A percentile compares a stretch with the other conserved stretches of the same genome.
Conservation (phyloP, 2,888 invertebrate species). For the Drosophila diplacantha region DNA sequence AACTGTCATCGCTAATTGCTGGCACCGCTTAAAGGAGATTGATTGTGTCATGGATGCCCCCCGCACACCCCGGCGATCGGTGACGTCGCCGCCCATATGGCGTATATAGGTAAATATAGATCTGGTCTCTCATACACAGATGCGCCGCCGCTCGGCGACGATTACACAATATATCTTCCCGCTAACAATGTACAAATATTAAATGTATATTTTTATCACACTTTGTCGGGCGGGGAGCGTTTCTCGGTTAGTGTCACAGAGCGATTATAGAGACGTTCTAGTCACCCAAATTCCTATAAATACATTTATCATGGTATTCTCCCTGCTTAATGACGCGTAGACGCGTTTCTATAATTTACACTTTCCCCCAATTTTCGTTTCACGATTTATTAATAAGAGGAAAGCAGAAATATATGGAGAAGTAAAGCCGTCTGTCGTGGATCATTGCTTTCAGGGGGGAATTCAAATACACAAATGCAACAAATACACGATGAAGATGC, state of each 20-base stretch:
- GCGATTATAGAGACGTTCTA: constrained; percentile 68
- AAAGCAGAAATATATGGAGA: constrained; percentile 7
- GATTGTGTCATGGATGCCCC: constrained; percentile 46
- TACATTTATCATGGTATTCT: constrained; percentile 72
- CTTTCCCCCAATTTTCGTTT: constrained; percentile 60
- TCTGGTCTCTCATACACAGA: constrained; percentile 9
- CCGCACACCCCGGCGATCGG: constrained; percentile 11
- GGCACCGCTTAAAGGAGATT: constrained; percentile 48
- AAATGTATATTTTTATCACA: constrained; percentile 73
- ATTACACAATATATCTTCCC: constrained; percentile 70
- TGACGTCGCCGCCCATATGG: constrained; percentile 49
- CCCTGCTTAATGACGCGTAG: constrained; percentile 71
- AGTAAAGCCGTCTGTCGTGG: constrained; percentile 17
- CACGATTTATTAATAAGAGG: constrained; percentile 36
- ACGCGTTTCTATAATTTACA: constrained; percentile 66
- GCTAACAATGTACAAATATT: constrained; percentile 72
- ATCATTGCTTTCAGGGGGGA: constrained; percentile 8
- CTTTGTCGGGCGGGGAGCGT: constrained; percentile 47
- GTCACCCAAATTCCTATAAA: constrained; percentile 71
- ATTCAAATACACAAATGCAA: not conserved
- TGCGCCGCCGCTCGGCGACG: constrained; percentile 25
- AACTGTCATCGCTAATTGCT: constrained; percentile 49
- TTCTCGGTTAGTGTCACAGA: constrained; percentile 72
- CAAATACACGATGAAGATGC: not conserved
- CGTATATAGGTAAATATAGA: constrained; percentile 34